These are phyloP conservation scores for Leptinotarsa lineolata DNA, from an alignment of 1,140 invertebrate genomes.

Conservation along the genomic window DNA sequence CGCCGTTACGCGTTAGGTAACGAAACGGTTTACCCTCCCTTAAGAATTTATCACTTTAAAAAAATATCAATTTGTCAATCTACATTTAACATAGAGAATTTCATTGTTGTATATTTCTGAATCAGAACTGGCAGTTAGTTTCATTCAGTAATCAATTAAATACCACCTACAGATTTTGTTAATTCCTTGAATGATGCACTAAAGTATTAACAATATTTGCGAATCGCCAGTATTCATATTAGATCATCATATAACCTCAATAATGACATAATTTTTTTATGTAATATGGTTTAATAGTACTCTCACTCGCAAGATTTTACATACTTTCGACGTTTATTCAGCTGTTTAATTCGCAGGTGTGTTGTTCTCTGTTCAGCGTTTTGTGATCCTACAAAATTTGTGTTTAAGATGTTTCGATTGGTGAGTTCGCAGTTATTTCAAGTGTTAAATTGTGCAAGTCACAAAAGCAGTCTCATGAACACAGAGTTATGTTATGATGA, in stretches of 20 bases:
- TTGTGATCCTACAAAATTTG: not conserved
- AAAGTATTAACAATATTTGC: not conserved
- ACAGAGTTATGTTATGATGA: too few species aligned
- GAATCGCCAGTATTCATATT: not conserved
- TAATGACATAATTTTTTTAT: slow-evolving; percentile 8
- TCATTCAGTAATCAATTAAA: too few species aligned
- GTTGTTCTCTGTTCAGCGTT: not conserved
- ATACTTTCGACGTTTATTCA: not conserved
- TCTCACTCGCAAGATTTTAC: not conserved
- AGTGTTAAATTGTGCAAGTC: not conserved
- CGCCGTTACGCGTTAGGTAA: too few species aligned
- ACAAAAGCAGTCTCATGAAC: too few species aligned
- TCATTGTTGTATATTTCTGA: too few species aligned
- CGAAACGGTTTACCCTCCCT: too few species aligned
- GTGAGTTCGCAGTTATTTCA: not conserved
- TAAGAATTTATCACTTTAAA: too few species aligned
- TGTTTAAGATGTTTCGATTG: not conserved
- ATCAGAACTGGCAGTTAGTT: too few species aligned
- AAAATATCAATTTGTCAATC: too few species aligned
- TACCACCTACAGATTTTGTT: not conserved
- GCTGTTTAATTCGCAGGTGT: not conserved
- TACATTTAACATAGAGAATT: too few species aligned
- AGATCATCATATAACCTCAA: not conserved
- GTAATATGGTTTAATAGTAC: slow-evolving; percentile 3
- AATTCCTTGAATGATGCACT: not conserved